Percentiles rank a stretch among this genome's conserved stretches.
These are phyloP conservation scores for Ectemnius cavifrons DNA, from an alignment of 2,888 invertebrate species.

Conservation along the genomic window DNA sequence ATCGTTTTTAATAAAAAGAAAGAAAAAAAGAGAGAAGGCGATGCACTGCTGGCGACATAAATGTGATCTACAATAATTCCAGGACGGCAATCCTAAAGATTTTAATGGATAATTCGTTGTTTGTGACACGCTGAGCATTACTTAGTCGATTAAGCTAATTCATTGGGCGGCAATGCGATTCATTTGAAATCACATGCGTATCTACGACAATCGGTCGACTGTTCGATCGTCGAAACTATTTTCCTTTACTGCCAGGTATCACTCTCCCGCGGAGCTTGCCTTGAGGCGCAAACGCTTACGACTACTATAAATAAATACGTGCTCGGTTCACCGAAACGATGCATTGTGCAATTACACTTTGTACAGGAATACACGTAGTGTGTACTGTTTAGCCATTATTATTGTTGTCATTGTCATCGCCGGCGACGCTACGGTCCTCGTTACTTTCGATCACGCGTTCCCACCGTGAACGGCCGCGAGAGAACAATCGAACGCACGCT, in stretches of 20 bases:
- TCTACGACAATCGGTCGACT: slow-evolving; percentile 55
- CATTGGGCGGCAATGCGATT: slow-evolving; percentile 30
- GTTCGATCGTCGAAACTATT: slow-evolving; percentile 55
- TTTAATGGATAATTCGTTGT: slow-evolving; percentile 38
- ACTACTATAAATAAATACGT: slow-evolving; percentile 41
- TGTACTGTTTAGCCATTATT: slow-evolving; percentile 52
- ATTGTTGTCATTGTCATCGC: slow-evolving; percentile 52
- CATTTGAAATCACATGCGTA: slow-evolving; percentile 22
- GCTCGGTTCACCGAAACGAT: slow-evolving; percentile 44
- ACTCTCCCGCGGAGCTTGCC: slow-evolving; percentile 55
- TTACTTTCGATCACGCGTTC: slow-evolving; percentile 48
- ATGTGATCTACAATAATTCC: slow-evolving; percentile 57
- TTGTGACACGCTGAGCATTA: slow-evolving; percentile 31
- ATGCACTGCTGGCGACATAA: slow-evolving; percentile 24
- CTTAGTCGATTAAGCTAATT: slow-evolving; percentile 45
- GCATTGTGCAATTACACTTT: slow-evolving; percentile 71
- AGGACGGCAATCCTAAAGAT: slow-evolving; percentile 45
- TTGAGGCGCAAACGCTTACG: slow-evolving; percentile 59
- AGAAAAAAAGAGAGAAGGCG: slow-evolving; percentile 6
- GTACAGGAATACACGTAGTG: slow-evolving; percentile 63
- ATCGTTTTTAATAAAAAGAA: slow-evolving; percentile 40
- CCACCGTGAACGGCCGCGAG: slow-evolving; percentile 26
- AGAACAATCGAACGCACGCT: not conserved
- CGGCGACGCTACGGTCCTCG: slow-evolving; percentile 49
- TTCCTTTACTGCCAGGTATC: slow-evolving; percentile 64